A percentile compares a stretch with the other conserved stretches of the same genome.
Evolutionary conservation across 2,888 invertebrate species (phyloP).

Genomic region (Gasteruption jaculator): DNA sequence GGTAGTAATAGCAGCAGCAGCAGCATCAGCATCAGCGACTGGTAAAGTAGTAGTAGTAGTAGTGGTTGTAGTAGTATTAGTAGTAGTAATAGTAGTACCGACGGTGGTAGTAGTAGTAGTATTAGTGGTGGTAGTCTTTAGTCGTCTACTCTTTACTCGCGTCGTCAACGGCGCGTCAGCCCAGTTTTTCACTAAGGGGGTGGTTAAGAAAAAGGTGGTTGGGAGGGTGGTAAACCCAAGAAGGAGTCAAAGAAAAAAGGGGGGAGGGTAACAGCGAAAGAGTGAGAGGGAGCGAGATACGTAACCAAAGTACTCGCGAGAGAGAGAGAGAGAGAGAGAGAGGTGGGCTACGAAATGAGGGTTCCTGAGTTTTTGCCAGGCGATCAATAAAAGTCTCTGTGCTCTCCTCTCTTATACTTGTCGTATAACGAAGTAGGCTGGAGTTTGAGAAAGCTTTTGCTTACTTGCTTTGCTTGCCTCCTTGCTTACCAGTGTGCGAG

Average conservation of each 20-base stretch:
- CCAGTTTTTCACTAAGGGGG: conserved; percentile 7
- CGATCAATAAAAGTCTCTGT: conserved; percentile 53
- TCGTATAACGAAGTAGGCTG: conserved; percentile 50
- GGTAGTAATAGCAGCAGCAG: too few species aligned
- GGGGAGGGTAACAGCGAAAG: too few species aligned
- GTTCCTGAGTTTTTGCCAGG: conserved; percentile 52
- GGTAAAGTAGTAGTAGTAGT: conserved; percentile 5
- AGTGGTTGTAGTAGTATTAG: too few species aligned
- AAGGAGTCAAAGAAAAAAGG: conserved; percentile 17
- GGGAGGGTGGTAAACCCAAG: background rate
- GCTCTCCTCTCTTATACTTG: conserved; percentile 47
- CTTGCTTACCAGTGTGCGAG: too few species aligned
- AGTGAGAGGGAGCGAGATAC: too few species aligned
- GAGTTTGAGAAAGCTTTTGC: too few species aligned
- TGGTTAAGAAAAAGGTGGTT: conserved; percentile 4
- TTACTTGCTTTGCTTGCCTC: too few species aligned
- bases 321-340: conserved; percentile 42
- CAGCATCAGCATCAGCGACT: background rate
- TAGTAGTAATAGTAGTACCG: too few species aligned
- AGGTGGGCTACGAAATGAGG: conserved; percentile 52
- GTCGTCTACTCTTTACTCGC: conserved; percentile 9
- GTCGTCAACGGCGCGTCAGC: conserved; percentile 2
- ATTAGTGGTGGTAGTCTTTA: too few species aligned
- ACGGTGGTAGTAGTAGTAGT: conserved; percentile 1
- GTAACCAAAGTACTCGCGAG: too few species aligned